A percentile compares a stretch with the other conserved stretches of the same genome.
phyloP scores from a whole-genome alignment of 2,888 invertebrate species.

The Chromoteleia sp. region DNA sequence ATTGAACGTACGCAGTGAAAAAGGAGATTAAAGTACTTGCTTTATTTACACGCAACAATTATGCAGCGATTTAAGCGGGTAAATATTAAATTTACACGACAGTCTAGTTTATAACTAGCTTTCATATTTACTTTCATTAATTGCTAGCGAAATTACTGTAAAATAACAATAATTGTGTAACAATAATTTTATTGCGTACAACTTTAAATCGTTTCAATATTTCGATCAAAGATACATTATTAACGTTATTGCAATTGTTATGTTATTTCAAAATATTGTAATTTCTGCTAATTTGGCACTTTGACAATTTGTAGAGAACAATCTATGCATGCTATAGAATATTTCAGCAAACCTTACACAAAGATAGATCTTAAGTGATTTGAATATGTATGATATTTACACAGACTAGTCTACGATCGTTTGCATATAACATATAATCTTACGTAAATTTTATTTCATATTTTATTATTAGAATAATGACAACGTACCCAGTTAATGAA shows the following conservation, averaged over 20 bases:
- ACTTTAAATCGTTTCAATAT: background rate
- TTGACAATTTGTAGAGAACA: constrained; percentile 26
- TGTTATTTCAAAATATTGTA: background rate
- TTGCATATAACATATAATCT: constrained; percentile 44
- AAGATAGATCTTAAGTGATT: constrained; percentile 51
- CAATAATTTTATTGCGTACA: no score
- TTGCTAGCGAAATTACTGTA: no score
- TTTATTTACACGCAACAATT: constrained; percentile 24
- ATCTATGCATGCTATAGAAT: constrained; percentile 41
- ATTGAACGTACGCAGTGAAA: background rate
- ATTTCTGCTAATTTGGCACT: constrained; percentile 17
- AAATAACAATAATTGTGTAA: no score
- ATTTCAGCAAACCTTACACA: constrained; percentile 41
- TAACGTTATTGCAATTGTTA: no score
- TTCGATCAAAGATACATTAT: background rate
- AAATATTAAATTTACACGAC: constrained; percentile 2
- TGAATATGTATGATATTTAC: constrained; percentile 58
- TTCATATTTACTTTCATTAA: no score
- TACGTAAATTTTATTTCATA: constrained; percentile 23
- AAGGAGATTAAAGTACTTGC: constrained; percentile 5
- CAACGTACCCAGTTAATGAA: background rate
- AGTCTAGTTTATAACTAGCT: background rate
- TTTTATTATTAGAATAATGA: constrained; percentile 1
- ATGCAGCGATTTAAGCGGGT: background rate
- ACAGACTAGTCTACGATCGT: constrained; percentile 42